These are phyloP conservation scores for Leptopilina clavipes DNA, from an alignment of 1,140 invertebrate species.

Conservation along the genomic window DNA sequence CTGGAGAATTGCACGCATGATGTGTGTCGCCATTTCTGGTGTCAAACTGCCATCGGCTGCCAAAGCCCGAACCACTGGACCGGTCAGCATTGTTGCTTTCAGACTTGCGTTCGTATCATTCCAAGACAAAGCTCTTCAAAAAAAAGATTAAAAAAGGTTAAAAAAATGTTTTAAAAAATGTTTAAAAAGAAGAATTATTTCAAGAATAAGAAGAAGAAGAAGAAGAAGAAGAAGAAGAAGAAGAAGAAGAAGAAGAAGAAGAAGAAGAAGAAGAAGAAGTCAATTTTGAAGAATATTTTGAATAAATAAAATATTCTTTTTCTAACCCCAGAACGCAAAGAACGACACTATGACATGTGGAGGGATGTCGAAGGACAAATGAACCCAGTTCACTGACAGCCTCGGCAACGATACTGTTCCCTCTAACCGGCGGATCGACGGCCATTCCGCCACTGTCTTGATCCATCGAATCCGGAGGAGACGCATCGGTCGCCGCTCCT, in stretches of 20 bases:
- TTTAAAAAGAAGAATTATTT: no score
- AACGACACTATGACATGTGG: constrained; percentile 80
- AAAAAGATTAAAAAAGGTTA: no score
- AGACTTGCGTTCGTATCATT: constrained; percentile 87
- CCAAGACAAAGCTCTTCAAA: constrained; percentile 85
- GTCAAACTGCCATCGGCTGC: constrained; percentile 78
- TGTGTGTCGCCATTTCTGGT: constrained; percentile 80
- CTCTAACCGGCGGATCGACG: constrained; percentile 77
- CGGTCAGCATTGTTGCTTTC: constrained; percentile 83
- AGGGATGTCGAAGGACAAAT: constrained; percentile 78
- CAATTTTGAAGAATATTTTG: no score
- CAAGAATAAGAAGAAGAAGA: no score
- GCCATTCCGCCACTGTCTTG: constrained; percentile 79
- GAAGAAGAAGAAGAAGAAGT: no score
- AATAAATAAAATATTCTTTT: background rate
- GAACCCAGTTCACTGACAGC: constrained; percentile 84
- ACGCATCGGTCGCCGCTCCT: constrained; percentile 72
- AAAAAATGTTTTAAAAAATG: no score
- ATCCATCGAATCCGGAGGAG: constrained; percentile 78
- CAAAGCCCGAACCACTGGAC: constrained; percentile 79
- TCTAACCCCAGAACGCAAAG: constrained; percentile 78
- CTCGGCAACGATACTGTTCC: constrained; percentile 78
- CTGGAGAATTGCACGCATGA: constrained; percentile 84
- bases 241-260: no score
- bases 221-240: no score